A percentile compares a stretch with the other conserved stretches of the same genome.
Conservation (phyloP, 2,797 vertebrate genomes). For the Nasua narica region DNA sequence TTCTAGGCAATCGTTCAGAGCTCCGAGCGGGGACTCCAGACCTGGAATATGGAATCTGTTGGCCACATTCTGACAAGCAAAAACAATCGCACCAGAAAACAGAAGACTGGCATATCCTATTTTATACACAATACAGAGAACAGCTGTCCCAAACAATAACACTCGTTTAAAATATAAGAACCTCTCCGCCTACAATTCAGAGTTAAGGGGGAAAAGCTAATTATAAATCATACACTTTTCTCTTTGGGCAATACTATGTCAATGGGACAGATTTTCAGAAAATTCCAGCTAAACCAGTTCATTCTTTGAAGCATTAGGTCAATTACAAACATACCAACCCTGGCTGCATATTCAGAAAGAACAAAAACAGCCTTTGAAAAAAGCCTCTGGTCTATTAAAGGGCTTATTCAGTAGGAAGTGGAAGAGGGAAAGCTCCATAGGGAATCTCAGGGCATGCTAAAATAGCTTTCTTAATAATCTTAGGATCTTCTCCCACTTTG, state of each 20-base stretch:
- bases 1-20: background rate
- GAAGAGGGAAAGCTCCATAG: background rate
- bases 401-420: background rate
- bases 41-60: background rate
- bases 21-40: background rate
- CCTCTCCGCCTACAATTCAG: background rate
- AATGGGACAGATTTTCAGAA: background rate
- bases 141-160: background rate
- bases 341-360: slow-evolving; percentile 17
- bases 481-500: background rate
- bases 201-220: background rate
- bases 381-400: background rate
- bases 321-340: background rate
- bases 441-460: background rate
- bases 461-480: background rate
- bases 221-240: background rate
- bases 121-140: background rate
- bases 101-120: background rate
- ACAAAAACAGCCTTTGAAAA: slow-evolving; percentile 52
- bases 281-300: slow-evolving; percentile 41
- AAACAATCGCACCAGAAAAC: background rate
- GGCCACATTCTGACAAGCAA: background rate
- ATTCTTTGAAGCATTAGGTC: slow-evolving; percentile 27
- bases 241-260: background rate
- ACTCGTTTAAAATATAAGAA: background rate